A percentile compares a stretch with the other conserved stretches of the same genome.
phyloP scores from a whole-genome alignment of 2,797 vertebrate genomes.

The Syngnathus rostellatus region DNA sequence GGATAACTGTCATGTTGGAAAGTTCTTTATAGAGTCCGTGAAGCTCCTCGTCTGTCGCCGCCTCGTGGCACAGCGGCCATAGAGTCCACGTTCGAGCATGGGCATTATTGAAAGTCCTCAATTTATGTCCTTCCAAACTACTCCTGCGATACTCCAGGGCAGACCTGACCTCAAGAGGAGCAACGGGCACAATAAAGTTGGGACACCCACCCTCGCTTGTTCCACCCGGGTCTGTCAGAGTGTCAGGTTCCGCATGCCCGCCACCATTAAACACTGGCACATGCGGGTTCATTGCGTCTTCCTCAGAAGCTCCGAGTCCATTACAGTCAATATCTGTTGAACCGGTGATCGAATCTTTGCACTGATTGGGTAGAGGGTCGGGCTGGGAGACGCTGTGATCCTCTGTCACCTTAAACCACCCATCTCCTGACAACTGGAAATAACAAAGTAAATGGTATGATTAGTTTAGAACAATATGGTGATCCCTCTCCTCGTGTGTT shows the following conservation, averaged over 20 bases:
- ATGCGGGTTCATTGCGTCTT: slow-evolving; percentile 8
- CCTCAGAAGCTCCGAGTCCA: neutral
- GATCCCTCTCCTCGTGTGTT: neutral
- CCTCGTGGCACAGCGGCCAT: slow-evolving; percentile 20
- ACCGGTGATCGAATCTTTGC: neutral
- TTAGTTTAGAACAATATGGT: neutral
- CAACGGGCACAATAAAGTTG: slow-evolving; percentile 60
- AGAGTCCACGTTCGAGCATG: slow-evolving; percentile 16
- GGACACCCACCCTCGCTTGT: slow-evolving; percentile 21
- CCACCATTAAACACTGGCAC: slow-evolving; percentile 19
- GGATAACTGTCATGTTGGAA: slow-evolving; percentile 47
- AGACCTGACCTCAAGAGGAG: slow-evolving; percentile 38
- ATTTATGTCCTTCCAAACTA: slow-evolving; percentile 45
- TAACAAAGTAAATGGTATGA: slow-evolving; percentile 5
- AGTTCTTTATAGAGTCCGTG: slow-evolving; percentile 40
- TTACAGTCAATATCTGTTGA: neutral
- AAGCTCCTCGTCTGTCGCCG: slow-evolving; percentile 27
- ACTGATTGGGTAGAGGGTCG: neutral
- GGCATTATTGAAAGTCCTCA: slow-evolving; percentile 32
- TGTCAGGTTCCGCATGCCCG: slow-evolving; percentile 22
- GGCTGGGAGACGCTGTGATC: slow-evolving; percentile 12
- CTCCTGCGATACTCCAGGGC: slow-evolving; percentile 28
- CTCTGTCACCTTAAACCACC: slow-evolving; percentile 45
- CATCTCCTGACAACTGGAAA: slow-evolving; percentile 35
- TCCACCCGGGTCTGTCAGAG: slow-evolving; percentile 26